Percentiles rank a stretch among this genome's conserved stretches.
Conservation (phyloP, 2,888 invertebrate species). For the Mythimna pallens region DNA sequence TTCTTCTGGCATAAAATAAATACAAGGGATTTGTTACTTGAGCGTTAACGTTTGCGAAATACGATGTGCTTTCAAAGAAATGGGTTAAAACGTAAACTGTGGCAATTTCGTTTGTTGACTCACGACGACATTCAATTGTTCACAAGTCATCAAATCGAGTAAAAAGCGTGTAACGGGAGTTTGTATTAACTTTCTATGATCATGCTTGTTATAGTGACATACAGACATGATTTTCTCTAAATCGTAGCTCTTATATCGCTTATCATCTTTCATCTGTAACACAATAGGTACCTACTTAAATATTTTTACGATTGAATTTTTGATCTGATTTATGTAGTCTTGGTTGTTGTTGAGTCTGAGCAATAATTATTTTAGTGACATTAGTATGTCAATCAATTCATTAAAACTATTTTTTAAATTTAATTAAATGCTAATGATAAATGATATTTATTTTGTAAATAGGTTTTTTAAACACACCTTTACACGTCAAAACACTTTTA, state of each 20-base stretch:
- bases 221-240: constrained; percentile 21
- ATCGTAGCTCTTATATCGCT: neutral
- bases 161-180: constrained; percentile 49
- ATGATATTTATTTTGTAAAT: no score
- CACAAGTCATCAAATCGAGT: constrained; percentile 44
- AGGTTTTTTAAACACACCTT: no score
- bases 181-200: constrained; percentile 46
- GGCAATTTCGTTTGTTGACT: constrained; percentile 30
- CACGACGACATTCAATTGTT: constrained; percentile 45
- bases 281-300: neutral
- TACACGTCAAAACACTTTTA: no score
- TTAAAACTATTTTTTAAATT: no score
- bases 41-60: constrained; percentile 37
- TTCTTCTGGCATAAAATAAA: constrained; percentile 51
- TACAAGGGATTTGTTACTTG: constrained; percentile 40
- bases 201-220: constrained; percentile 35
- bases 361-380: neutral
- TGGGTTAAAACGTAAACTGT: constrained; percentile 24
- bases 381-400: neutral
- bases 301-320: neutral
- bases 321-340: neutral
- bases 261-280: neutral
- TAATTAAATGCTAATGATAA: no score
- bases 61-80: constrained; percentile 43
- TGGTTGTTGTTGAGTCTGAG: neutral